Evolutionary conservation across 2,113 vertebrate genomes (phyloP).

Genomic region (Mobula birostris): DNA sequence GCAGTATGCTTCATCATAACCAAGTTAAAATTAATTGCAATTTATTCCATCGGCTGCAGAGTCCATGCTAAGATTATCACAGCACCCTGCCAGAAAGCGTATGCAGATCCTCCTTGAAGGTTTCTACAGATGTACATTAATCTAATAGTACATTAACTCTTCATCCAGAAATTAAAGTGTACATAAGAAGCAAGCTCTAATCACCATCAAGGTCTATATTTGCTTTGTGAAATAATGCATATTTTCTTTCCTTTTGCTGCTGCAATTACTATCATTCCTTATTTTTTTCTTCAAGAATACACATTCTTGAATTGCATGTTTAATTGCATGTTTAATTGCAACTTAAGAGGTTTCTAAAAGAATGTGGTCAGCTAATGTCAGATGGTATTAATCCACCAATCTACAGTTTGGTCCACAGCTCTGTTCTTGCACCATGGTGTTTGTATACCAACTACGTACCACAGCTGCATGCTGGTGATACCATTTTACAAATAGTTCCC

Average conservation of each 20-base stretch:
- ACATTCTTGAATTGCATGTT: no score
- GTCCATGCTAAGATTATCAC: background rate
- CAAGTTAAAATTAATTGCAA: conserved; percentile 2
- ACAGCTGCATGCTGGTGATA: background rate
- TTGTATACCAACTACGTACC: background rate
- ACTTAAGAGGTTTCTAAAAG: background rate
- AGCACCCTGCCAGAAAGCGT: background rate
- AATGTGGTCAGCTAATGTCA: background rate
- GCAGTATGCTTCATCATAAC: background rate
- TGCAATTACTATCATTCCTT: background rate
- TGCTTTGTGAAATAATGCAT: background rate
- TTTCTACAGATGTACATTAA: background rate
- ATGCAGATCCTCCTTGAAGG: background rate
- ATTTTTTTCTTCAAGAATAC: background rate
- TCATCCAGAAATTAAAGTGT: background rate
- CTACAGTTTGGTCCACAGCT: background rate
- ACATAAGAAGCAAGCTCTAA: background rate
- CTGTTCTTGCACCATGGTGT: background rate
- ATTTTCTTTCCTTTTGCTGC: background rate
- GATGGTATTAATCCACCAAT: background rate
- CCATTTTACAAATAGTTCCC: background rate
- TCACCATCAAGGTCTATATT: background rate
- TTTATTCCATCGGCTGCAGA: background rate
- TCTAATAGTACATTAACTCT: no score
- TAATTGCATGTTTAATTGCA: background rate